phyloP scores from a whole-genome alignment of 2,113 vertebrate species.

The Halcyon senegalensis region DNA sequence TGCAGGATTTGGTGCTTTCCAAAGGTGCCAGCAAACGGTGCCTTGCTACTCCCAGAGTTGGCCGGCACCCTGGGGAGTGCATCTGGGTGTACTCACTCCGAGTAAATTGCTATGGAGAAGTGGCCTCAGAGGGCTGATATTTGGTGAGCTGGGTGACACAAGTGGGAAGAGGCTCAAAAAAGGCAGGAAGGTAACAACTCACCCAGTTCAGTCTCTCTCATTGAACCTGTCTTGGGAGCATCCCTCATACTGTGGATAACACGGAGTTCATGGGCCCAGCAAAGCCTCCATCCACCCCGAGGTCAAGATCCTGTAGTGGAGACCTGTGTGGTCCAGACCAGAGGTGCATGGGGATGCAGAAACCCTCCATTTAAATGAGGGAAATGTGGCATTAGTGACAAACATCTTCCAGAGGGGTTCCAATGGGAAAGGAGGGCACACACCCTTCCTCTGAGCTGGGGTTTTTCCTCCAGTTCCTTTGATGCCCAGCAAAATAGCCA shows the following conservation, averaged over 20 bases:
- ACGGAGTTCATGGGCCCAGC: not conserved
- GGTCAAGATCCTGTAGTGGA: not conserved
- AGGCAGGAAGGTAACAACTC: not conserved
- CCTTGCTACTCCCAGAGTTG: not conserved
- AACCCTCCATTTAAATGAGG: not conserved
- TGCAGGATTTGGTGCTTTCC: not conserved
- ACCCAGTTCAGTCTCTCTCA: fast-evolving
- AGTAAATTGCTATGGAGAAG: not conserved
- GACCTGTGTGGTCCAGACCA: not conserved
- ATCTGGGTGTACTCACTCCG: fast-evolving
- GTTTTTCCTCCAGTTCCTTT: not conserved
- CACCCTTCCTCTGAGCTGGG: not conserved
- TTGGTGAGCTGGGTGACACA: not conserved
- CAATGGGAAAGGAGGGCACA: fast-evolving
- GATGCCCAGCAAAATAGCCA: not conserved
- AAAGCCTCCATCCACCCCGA: not conserved
- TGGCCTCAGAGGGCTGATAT: not conserved
- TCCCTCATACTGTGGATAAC: fast-evolving
- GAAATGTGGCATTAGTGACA: not conserved
- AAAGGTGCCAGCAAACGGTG: not conserved
- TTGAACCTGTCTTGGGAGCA: not conserved
- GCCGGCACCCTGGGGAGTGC: fast-evolving
- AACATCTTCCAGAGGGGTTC: not conserved
- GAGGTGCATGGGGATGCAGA: not conserved
- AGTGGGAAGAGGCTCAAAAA: not conserved